A percentile compares a stretch with the other conserved stretches of the same genome.
Evolutionary conservation across 64 coral and sea anemone genomes (phyloP).

Genomic region (Pocillopora verrucosa): DNA sequence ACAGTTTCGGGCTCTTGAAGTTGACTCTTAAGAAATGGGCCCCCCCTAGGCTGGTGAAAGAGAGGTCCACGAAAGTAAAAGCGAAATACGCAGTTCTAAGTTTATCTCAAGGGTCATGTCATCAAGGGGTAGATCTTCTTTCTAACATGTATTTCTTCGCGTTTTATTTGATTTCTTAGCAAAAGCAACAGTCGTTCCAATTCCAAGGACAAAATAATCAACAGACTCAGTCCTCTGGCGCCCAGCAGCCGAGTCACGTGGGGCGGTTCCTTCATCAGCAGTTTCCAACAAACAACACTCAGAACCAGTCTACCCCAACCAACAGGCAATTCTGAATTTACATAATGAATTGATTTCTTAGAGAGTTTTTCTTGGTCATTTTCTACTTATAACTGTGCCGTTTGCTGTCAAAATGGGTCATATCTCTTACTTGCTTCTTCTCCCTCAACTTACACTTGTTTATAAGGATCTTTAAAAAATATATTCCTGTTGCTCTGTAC

Average conservation of each 20-base stretch:
- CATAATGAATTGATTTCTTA: not conserved
- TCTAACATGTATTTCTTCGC: not conserved
- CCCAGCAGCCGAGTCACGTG: constrained; percentile 18
- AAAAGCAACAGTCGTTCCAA: constrained; percentile 51
- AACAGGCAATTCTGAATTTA: constrained; percentile 15
- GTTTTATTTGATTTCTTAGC: not conserved
- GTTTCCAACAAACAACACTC: constrained; percentile 38
- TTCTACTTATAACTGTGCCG: too few species aligned
- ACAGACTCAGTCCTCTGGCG: constrained; percentile 21
- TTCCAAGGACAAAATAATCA: constrained; percentile 62
- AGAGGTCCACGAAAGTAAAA: too few species aligned
- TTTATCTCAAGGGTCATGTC: not conserved
- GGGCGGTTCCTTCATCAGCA: constrained; percentile 32
- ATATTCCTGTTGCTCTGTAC: too few species aligned
- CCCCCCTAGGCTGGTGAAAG: too few species aligned
- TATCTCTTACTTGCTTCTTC: too few species aligned
- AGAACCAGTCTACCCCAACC: constrained; percentile 27
- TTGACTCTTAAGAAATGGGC: too few species aligned
- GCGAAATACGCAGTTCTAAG: too few species aligned
- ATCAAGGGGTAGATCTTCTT: not conserved
- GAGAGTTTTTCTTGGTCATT: too few species aligned
- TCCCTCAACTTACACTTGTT: too few species aligned
- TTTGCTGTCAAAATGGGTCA: too few species aligned
- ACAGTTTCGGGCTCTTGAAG: too few species aligned
- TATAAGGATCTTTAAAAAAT: too few species aligned